Base-by-base conservation (phyloP, 2,888 invertebrate species). In the Orthosia gothica region DNA sequence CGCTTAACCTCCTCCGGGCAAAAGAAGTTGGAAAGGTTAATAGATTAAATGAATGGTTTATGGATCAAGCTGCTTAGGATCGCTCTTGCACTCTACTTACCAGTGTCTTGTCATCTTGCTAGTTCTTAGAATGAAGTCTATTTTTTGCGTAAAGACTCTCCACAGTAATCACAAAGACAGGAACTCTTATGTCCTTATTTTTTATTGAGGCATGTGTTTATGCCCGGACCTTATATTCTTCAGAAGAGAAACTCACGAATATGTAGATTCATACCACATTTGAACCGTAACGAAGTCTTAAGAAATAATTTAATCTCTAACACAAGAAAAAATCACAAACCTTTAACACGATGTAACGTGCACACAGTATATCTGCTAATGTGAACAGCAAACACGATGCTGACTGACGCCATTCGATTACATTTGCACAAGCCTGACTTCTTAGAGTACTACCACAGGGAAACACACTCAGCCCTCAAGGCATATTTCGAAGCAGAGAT, bases 381-480 rank as follows among this genome's bases (percentile, higher is more conserved):
- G 70, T 78, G 67, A 75, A 83, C 79, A 64, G 75, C 75, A 87
- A 88, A 88, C 79, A 89, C 67, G 55, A 49, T 52, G 70, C 76
- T 72, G 61, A 66, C 71, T 45, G 76, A 74, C 82, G 68, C 75
- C 84, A 84, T 79, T 74, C 69, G 74, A 61, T 74, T 83, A 77
- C 81, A 83, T 78, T 76, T 66, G 66, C 74, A 74, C 79, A 73
- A 58, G 15, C 45, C 52, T 61, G 59, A 72, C 20, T 57, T 57
- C 18, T 40, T 64, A 57, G 58, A 69, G 32, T 62, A 70, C 67
- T 71, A 70, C 57, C 76, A 79, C 68, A 57, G 54, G 16, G 40
- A 61, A 78, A 26, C 47, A 54, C 71, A 83, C 75, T 69, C 49
- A 45, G 66, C 18, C 61, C 49, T 77, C 83, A 85, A 74, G 74